These are phyloP conservation scores for Campylomormyrus tamandua DNA, from an alignment of 2,113 vertebrate species.

Conservation along the genomic window DNA sequence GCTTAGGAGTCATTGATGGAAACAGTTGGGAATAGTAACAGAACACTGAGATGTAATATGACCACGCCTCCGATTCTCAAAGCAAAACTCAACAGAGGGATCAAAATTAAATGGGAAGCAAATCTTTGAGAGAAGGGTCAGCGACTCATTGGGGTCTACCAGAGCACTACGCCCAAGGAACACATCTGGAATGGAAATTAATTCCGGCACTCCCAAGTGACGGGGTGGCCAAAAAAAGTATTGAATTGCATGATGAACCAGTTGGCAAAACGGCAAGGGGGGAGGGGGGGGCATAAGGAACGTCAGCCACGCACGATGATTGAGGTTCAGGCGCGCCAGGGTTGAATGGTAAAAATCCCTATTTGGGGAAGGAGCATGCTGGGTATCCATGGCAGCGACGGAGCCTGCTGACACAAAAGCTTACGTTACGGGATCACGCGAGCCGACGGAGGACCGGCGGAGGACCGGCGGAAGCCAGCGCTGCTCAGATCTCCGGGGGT, in stretches of 20 bases:
- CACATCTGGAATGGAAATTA: not conserved
- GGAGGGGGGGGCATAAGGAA: not conserved
- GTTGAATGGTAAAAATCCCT: constrained; percentile 14
- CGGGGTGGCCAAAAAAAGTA: not conserved
- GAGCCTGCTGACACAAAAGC: constrained; percentile 11
- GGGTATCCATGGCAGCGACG: constrained; percentile 3
- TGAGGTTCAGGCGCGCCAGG: not conserved
- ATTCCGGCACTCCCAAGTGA: not conserved
- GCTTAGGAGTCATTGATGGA: not conserved
- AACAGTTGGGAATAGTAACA: not conserved
- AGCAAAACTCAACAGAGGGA: not conserved
- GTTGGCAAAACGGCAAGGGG: not conserved
- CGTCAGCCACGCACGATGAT: not conserved
- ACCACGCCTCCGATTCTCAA: not conserved
- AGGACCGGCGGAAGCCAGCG: not conserved
- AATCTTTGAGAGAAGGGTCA: not conserved
- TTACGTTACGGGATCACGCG: constrained; percentile 16
- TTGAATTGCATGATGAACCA: not conserved
- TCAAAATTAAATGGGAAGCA: not conserved
- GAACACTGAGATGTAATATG: not conserved
- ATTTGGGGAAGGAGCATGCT: constrained; percentile 20
- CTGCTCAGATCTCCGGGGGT: not conserved
- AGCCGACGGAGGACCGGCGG: not conserved
- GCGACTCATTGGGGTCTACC: not conserved
- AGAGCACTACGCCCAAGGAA: not conserved